Percentiles rank a stretch among this genome's conserved stretches.
These are phyloP conservation scores for Biston stratarius DNA, from an alignment of 2,888 invertebrate genomes.

Conservation along the genomic window DNA sequence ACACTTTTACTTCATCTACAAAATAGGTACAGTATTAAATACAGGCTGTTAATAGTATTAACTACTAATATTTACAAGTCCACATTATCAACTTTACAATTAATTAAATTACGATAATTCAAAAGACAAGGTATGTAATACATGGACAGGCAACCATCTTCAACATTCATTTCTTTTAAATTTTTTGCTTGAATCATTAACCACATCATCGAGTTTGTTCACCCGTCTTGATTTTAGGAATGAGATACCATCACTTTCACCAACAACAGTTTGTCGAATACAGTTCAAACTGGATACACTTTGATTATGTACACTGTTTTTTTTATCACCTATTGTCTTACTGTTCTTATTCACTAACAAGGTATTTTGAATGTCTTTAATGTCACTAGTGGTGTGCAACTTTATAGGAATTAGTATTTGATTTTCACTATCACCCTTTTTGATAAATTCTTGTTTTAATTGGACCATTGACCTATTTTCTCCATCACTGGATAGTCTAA, in stretches of 20 bases:
- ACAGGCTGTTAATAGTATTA: conserved; percentile 75
- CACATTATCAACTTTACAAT: conserved; percentile 76
- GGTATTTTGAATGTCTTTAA: conserved; percentile 84
- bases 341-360: conserved; percentile 82
- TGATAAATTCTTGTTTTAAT: conserved; percentile 76
- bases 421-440: conserved; percentile 80
- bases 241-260: conserved; percentile 78
- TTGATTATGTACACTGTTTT: conserved; percentile 82
- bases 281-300: conserved; percentile 79
- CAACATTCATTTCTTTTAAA: conserved; percentile 83
- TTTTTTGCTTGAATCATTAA: conserved; percentile 79
- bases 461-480: conserved; percentile 80
- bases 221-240: conserved; percentile 77
- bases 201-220: conserved; percentile 77
- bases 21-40: conserved; percentile 84
- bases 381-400: conserved; percentile 73
- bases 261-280: conserved; percentile 74
- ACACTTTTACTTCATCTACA: conserved; percentile 72
- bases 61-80: conserved; percentile 81
- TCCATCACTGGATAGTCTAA: conserved; percentile 77
- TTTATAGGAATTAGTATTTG: conserved; percentile 80
- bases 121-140: conserved; percentile 67
- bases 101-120: conserved; percentile 80
- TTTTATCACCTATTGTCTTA: conserved; percentile 82
- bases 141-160: conserved; percentile 65